phyloP scores from a whole-genome alignment of 2,888 invertebrate genomes.

The Himalopsyche anomala region DNA sequence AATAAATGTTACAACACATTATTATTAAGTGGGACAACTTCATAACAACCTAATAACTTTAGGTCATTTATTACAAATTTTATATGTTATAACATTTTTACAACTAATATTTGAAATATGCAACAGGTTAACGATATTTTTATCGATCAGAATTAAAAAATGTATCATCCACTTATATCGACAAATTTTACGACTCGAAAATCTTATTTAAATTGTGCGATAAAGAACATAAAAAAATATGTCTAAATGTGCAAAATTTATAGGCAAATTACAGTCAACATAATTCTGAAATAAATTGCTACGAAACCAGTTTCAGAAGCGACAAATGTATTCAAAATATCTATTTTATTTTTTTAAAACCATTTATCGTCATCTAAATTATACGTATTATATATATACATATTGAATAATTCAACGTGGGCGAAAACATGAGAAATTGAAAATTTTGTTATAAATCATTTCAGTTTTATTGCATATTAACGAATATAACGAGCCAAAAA shows the following conservation, averaged over 20 bases:
- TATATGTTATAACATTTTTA: too few species aligned
- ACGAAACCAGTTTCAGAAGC: conserved; percentile 33
- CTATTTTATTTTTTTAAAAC: conserved; percentile 27
- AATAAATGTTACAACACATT: too few species aligned
- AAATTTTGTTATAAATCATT: conserved; percentile 16
- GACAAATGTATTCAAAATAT: conserved; percentile 24
- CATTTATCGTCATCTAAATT: conserved; percentile 40
- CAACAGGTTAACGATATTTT: conserved; percentile 16
- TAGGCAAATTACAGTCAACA: conserved; percentile 22
- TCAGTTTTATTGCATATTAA: not conserved
- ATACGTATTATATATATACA: not conserved
- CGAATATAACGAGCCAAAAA: conserved; percentile 28
- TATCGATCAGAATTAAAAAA: not conserved
- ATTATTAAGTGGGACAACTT: too few species aligned
- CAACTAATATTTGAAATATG: not conserved
- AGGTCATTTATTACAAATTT: too few species aligned
- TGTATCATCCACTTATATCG: not conserved
- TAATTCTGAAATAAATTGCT: conserved; percentile 32
- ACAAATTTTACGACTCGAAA: not conserved
- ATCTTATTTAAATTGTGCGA: not conserved
- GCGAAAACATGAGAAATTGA: conserved; percentile 16
- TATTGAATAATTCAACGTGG: conserved; percentile 22
- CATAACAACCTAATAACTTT: too few species aligned
- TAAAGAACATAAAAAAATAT: conserved; percentile 18
- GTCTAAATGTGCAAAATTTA: conserved; percentile 37